These are phyloP conservation scores for Cataglyphis livida DNA, from an alignment of 2,888 invertebrate genomes.

Conservation along the genomic window DNA sequence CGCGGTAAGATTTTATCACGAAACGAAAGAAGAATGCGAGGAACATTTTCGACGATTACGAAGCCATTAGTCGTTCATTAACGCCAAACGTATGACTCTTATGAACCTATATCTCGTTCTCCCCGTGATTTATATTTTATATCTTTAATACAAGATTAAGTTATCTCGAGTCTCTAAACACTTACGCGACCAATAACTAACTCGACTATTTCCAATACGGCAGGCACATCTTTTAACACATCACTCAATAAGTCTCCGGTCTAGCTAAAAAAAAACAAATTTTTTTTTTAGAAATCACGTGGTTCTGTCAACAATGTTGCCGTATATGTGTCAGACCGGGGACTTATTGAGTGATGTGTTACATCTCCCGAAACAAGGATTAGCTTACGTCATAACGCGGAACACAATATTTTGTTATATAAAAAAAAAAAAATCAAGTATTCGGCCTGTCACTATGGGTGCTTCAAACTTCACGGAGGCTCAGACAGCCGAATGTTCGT, in stretches of 20 bases:
- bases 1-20: background rate
- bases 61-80: background rate
- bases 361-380: constrained; percentile 7
- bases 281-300: too few relatives aligned
- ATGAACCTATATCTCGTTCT: background rate
- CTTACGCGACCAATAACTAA: background rate
- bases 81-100: background rate
- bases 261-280: too few relatives aligned
- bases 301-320: too few relatives aligned
- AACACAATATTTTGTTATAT: background rate
- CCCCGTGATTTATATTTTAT: constrained; percentile 13
- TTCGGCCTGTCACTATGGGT: background rate
- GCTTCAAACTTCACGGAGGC: background rate
- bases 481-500: background rate
- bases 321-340: too few relatives aligned
- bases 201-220: background rate
- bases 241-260: too few relatives aligned
- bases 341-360: background rate
- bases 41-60: background rate
- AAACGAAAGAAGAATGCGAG: background rate
- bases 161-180: background rate
- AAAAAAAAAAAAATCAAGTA: background rate
- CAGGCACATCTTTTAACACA: background rate
- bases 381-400: background rate
- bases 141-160: background rate